Evolutionary conservation across 2,797 vertebrate genomes (phyloP), one percentile per base, ranked within the genome.

Genomic region (Paramormyrops hopkinsi): DNA sequence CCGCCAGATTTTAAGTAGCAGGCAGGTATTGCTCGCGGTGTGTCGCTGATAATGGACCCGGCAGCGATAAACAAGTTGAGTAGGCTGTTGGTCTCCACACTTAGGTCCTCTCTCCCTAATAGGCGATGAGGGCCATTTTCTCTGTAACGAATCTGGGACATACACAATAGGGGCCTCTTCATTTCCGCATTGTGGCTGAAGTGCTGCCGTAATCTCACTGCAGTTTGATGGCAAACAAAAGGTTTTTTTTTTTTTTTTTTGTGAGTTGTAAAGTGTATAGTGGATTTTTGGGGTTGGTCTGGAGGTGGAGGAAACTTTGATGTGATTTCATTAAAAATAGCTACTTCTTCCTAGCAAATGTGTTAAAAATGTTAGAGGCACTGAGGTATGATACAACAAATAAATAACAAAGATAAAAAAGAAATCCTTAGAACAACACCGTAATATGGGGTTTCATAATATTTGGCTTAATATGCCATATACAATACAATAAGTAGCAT

Each of bases 161-260:
- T 19, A 25, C 86, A 90, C 89, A 90, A 90, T 90, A 86, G 54
- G 46, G 41, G 37, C 89, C 86, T 83, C 89, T 90, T 88, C 89
- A 90, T 88, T 83, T 44, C 37, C 25, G 29, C 89, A 90, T 83
- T 88, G 73, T 82, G 44, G 89, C 54, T 90, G 69, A 88, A 90
- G 89, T 90, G 54, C 69, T 62, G 73, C 51, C 54, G 9, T 88
- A 29, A 56, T 89, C 87, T 82, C 73, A 29, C 22, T 88, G 86
- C 37, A 56, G 53, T 89, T 62, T 25, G 76, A 51, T 88, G 51
- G 51, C 51, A 88, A 54, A 33, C 22, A 59, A 83, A 88, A 88
- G 48, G 76, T 2, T 88, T 85, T 46, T 79, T 29, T 29, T 29
- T n/a, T 22, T 87, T 46, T 37, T 82, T 59, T 90, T 44, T 88